These are phyloP conservation scores for Dysdera silvatica DNA, from an alignment of 1,140 invertebrate species.

Conservation along the genomic window DNA sequence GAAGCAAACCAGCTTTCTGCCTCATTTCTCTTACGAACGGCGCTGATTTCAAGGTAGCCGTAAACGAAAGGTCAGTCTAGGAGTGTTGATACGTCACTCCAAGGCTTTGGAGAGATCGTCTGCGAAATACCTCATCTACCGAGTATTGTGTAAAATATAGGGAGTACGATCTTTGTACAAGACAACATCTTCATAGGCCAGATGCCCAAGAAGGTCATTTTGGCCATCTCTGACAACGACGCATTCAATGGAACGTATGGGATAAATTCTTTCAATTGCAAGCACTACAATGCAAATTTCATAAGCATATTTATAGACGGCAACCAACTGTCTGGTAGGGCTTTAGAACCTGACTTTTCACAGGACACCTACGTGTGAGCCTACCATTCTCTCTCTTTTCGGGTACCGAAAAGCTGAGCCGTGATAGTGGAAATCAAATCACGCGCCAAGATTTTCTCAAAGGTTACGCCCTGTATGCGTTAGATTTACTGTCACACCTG, in stretches of 20 bases:
- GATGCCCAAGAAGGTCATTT: background rate
- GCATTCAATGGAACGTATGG: background rate
- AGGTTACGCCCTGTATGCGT: background rate
- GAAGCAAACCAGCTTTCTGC: slow-evolving; percentile 11
- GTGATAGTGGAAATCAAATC: background rate
- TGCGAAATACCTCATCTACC: slow-evolving; percentile 1
- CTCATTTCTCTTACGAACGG: background rate
- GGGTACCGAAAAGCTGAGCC: background rate
- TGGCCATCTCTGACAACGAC: background rate
- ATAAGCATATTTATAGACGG: slow-evolving; percentile 1
- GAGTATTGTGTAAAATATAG: background rate
- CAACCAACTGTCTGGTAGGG: background rate
- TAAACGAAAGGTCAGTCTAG: background rate
- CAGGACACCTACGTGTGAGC: background rate
- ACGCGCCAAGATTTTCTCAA: background rate
- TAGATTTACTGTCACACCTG: background rate
- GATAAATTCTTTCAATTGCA: background rate
- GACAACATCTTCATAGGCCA: slow-evolving; percentile 9
- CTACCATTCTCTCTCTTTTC: background rate
- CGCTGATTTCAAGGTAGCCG: background rate
- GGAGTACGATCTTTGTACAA: slow-evolving; percentile 6
- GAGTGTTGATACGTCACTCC: background rate
- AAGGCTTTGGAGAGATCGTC: slow-evolving; percentile 3
- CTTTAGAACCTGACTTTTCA: background rate
- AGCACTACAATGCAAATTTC: slow-evolving; percentile 1